Conservation (phyloP, 2,113 vertebrate species). For the Dasyprocta punctata region DNA sequence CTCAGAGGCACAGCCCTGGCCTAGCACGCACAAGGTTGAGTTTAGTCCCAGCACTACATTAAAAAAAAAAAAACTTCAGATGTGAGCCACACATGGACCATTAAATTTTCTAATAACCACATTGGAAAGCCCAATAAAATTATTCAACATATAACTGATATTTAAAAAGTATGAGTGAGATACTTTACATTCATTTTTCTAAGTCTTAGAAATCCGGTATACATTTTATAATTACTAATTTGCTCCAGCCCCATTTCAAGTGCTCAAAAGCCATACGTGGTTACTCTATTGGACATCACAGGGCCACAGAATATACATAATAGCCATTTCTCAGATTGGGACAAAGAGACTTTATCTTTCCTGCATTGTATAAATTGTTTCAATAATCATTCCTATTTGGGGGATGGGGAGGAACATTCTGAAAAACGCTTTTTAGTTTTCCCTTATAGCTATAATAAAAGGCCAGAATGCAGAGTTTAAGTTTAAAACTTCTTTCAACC, state of each 20-base stretch:
- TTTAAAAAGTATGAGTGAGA: background rate
- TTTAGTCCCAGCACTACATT: background rate
- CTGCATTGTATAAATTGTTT: constrained; percentile 6
- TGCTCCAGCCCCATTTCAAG: background rate
- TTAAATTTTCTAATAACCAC: background rate
- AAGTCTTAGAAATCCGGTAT: background rate
- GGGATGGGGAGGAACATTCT: background rate
- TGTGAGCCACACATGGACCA: background rate
- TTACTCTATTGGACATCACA: background rate
- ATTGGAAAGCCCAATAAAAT: background rate
- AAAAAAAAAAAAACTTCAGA: background rate
- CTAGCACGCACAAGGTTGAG: background rate
- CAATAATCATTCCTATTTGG: constrained; percentile 46
- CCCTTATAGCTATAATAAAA: constrained; percentile 22
- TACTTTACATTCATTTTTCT: background rate
- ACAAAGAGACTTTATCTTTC: background rate
- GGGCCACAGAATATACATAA: fast-evolving
- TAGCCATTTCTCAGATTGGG: background rate
- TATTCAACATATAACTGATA: background rate
- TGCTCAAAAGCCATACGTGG: fast-evolving
- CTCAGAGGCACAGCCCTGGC: background rate
- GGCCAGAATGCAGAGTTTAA: background rate
- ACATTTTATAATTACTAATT: no score
- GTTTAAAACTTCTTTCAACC: background rate
- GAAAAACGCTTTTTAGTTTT: constrained; percentile 69